Base-by-base conservation (phyloP, 2,888 invertebrate species). In the Gisinianus flammeolus region DNA sequence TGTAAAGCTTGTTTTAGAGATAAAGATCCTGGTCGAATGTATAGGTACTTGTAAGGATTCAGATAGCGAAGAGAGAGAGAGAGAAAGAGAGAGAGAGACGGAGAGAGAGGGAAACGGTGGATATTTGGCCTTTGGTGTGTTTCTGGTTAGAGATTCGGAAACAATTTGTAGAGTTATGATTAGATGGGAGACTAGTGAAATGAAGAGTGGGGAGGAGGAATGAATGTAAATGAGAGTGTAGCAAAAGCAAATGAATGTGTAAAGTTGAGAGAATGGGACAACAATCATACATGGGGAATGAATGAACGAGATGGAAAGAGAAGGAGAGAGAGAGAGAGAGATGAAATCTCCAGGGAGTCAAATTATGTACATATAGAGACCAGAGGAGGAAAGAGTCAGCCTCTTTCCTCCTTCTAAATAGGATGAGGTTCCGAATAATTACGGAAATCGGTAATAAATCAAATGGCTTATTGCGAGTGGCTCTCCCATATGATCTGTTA, bases 371-470 rank as follows among this genome's bases (percentile, higher is more conserved):
- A 68, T 35, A 33, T 12, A 52, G 70, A 70, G 44, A 52, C 8
- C 31, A 56, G 67, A 67, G 30, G 72, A 76, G 28, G 68, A 74
- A 33, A 33, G 72, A 58, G 72, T 62, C 73, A 5, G 72, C 33
- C 73, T 62, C 73, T 72, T 77, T 76, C 66, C 74, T 70, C 67
- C 78, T 52, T 79, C 79, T 79, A 81, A 83, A 83, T 81, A 79
- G 82, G 83, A 83, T 82, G 83, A 82, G 82, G 83, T 81, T 83
- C 80, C 80, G 80, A 81, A 81, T 81, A 83, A 83, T 83, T 83
- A 83, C 80, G 81, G 81, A 83, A 83, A 83, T 83, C 82, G 82
- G 81, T 82, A 82, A 83, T 83, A 83, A 83, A 83, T 83, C 83
- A 83, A 81, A 83, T 77, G 79, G 81, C 79, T 81, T 76, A 83